Percentiles rank a stretch among this genome's conserved stretches.
Conservation (phyloP, 2,888 invertebrate genomes). For the Lumbricus terrestris region DNA sequence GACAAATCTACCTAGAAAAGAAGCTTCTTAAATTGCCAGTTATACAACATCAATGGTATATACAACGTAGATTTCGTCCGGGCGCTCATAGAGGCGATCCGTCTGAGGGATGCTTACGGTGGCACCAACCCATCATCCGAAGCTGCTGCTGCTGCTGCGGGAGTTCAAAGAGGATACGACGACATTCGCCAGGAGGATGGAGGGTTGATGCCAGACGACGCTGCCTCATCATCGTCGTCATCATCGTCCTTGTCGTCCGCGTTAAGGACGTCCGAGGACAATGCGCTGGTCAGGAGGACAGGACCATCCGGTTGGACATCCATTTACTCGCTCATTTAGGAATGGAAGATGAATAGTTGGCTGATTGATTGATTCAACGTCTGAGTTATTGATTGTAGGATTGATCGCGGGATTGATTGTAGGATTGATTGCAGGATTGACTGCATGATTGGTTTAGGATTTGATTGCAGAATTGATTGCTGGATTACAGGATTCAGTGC, state of each 20-base stretch:
- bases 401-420: too few species aligned
- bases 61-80: neutral
- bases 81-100: neutral
- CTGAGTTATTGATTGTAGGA: neutral
- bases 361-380: too few species aligned
- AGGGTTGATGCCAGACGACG: neutral
- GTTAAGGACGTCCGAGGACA: neutral
- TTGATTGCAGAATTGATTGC: too few species aligned
- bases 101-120: neutral
- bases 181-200: neutral
- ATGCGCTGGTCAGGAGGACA: neutral
- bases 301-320: neutral
- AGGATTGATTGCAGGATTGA: too few species aligned
- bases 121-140: neutral
- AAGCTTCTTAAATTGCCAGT: too few species aligned
- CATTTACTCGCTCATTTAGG: neutral
- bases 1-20: neutral
- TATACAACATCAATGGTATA: too few species aligned
- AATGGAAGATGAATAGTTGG: too few species aligned
- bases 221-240: neutral
- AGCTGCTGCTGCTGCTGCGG: neutral
- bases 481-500: too few species aligned
- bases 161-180: neutral
- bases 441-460: too few species aligned
- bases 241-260: neutral